Base-by-base conservation (phyloP, 2,888 invertebrate species). In the Iphiclides podalirius region DNA sequence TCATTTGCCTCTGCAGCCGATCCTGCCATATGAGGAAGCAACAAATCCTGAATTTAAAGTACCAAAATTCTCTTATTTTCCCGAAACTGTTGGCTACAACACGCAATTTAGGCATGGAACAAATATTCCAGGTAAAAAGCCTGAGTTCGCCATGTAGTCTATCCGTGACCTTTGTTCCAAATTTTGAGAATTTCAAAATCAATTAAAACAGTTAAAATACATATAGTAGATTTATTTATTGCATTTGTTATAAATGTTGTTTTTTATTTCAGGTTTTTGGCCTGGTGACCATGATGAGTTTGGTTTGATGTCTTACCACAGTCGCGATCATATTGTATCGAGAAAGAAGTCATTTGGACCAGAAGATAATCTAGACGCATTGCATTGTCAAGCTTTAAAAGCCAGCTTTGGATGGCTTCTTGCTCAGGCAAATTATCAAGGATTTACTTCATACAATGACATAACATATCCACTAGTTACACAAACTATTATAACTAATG, bases 381-480 rank as follows among this genome's bases (percentile, higher is more conserved):
- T 96, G 11, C 92, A 93, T 66, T 90, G 92, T 8, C 94, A 94
- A 79, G 97, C 93, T 1, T 91, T 98, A 54, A 90, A 94, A 54
- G 90, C 93, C 1, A 94, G 95, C 33, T 98, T 94, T 71, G 92
- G 93, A 1, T 96, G 96, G 94, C 81, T 96, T 0, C 76, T 93
- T 53, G 91, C 93, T 0, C 94, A 95, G 79, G 96, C 97, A 1
- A 93, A 92, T 71, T 93, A 94, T 72, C 93, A 94, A 77, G 96
- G 99, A 14, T 99, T 98, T 76, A 96, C 95, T 26, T 95, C 96
- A 11, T 96, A 91, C 71, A 95, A 95, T 61, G 98, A 99, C 59
- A 64, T 98, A 12, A 96, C 96, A 0, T 97, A 98, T 74, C 99
- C 99, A 0, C 76, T 98, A 47, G 92, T 94, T 0, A 94, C 96